A percentile compares a stretch with the other conserved stretches of the same genome.
phyloP scores from a whole-genome alignment of 2,113 vertebrate species.

The Chionodraco myersi region DNA sequence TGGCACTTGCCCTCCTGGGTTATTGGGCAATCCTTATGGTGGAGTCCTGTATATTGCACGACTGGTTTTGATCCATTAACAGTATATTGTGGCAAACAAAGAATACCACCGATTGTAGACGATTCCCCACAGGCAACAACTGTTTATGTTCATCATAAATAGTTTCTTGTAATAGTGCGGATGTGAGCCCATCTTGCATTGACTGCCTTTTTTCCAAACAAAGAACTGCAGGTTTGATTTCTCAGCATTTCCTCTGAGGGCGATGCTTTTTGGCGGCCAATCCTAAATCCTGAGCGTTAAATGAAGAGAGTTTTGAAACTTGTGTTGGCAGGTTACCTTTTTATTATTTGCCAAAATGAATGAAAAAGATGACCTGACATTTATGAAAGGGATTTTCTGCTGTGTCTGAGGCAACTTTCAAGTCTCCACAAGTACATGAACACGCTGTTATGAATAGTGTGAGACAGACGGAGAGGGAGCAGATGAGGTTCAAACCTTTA shows the following conservation, averaged over 20 bases:
- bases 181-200: not conserved
- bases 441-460: not conserved
- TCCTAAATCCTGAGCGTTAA: not conserved
- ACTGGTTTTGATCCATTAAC: not conserved
- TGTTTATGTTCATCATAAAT: not conserved
- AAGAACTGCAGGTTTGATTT: not conserved
- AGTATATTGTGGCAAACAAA: not conserved
- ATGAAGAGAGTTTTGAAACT: not conserved
- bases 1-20: no score
- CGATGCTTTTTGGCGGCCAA: constrained; percentile 2
- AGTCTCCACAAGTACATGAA: constrained; percentile 41
- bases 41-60: no score
- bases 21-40: no score
- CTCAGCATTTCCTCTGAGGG: constrained; percentile 1
- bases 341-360: no score
- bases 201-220: not conserved
- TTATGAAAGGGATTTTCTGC: constrained; percentile 18
- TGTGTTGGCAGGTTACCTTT: constrained; percentile 8
- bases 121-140: not conserved
- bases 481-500: not conserved
- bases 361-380: constrained; percentile 9
- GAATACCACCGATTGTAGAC: not conserved
- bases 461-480: not conserved
- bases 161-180: not conserved
- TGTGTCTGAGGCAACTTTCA: constrained; percentile 7